These are phyloP conservation scores for Naja naja DNA, from an alignment of 2,113 vertebrate species.

Conservation along the genomic window DNA sequence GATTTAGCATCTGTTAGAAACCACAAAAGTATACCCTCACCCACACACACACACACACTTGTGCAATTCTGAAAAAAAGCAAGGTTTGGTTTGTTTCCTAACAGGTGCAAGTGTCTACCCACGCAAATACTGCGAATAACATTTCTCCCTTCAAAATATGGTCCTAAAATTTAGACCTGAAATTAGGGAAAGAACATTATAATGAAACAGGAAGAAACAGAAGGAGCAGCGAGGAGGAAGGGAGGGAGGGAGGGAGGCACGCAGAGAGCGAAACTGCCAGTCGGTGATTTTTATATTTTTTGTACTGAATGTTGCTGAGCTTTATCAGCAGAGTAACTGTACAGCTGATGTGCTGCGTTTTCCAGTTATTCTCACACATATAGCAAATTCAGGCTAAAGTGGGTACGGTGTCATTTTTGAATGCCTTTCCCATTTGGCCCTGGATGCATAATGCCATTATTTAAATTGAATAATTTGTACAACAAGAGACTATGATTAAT, in stretches of 20 bases:
- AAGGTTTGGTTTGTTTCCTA: not conserved
- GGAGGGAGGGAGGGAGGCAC: not conserved
- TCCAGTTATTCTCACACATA: not conserved
- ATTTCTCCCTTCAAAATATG: not conserved
- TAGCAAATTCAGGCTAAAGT: not conserved
- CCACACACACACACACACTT: not conserved
- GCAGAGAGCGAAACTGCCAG: not conserved
- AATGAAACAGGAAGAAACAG: not conserved
- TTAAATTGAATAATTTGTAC: slow-evolving; percentile 17
- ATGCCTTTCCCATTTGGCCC: slow-evolving; percentile 8
- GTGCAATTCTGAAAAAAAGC: not conserved
- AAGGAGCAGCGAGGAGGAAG: not conserved
- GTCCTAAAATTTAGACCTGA: not conserved
- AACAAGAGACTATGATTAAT: slow-evolving; percentile 35
- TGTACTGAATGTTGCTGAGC: not conserved
- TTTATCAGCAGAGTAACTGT: not conserved
- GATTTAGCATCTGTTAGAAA: not conserved
- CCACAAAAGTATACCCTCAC: not conserved
- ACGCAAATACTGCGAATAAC: not conserved
- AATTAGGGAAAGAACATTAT: not conserved
- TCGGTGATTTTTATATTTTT: not conserved
- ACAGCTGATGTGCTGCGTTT: not conserved
- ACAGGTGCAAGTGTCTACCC: not conserved
- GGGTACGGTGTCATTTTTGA: not conserved
- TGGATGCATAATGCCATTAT: slow-evolving; percentile 12